Evolutionary conservation across 2,888 invertebrate species (phyloP).

Genomic region (Gryllus longicercus): DNA sequence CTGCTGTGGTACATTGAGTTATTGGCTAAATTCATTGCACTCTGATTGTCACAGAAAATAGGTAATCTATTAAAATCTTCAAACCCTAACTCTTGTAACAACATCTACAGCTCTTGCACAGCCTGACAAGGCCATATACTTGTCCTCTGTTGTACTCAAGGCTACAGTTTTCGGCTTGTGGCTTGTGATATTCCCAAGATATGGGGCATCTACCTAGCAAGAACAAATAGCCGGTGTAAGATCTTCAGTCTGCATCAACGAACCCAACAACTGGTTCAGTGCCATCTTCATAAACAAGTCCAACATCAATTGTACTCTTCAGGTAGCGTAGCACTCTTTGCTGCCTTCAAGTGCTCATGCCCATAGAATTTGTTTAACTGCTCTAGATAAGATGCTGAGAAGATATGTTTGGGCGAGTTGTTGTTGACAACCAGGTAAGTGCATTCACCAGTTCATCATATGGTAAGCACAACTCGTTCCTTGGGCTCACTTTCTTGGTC

Average conservation of each 20-base stretch:
- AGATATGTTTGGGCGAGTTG: background rate
- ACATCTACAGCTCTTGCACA: background rate
- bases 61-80: too few relatives aligned
- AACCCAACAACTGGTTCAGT: conserved; percentile 36
- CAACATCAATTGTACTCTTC: conserved; percentile 37
- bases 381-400: background rate
- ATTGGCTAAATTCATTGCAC: too few relatives aligned
- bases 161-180: conserved; percentile 35
- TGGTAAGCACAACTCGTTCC: too few relatives aligned
- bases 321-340: conserved; percentile 42
- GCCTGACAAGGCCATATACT: conserved; percentile 31
- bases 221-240: conserved; percentile 38
- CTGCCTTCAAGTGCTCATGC: conserved; percentile 40
- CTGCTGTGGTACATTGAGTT: too few relatives aligned
- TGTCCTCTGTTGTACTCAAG: conserved; percentile 37
- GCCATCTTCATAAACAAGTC: background rate
- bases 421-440: background rate
- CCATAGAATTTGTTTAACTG: conserved; percentile 6
- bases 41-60: too few relatives aligned
- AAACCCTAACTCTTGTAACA: too few relatives aligned
- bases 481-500: too few relatives aligned
- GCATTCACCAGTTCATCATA: too few relatives aligned
- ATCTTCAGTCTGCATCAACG: conserved; percentile 42
- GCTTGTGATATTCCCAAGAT: background rate
- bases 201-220: conserved; percentile 21